Percentiles rank a stretch among this genome's conserved stretches.
These are phyloP conservation scores for Pachyramphus minor DNA, from an alignment of 2,113 vertebrate genomes.

Conservation along the genomic window DNA sequence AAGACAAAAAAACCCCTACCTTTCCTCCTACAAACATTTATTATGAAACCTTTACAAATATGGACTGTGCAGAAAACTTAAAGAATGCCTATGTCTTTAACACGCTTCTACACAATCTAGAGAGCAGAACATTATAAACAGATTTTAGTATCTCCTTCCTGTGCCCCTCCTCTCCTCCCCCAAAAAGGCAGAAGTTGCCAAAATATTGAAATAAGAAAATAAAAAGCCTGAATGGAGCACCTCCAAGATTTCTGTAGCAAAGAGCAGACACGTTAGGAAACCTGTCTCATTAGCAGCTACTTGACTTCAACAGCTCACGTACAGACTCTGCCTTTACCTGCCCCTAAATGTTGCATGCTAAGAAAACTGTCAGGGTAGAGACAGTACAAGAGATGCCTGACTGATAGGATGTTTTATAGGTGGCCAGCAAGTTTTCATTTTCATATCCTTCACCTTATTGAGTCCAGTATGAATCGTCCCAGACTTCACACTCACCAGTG, in stretches of 20 bases:
- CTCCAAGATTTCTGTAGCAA: neutral
- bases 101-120: neutral
- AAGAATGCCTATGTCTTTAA: neutral
- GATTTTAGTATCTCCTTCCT: neutral
- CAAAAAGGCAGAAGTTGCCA: neutral
- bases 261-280: neutral
- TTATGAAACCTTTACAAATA: slow-evolving; percentile 51
- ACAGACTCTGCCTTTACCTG: neutral
- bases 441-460: neutral
- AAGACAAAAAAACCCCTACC: neutral
- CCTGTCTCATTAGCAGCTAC: neutral
- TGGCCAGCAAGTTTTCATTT: neutral
- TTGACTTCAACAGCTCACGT: neutral
- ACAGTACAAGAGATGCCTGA: neutral
- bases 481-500: neutral
- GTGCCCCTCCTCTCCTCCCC: fast-evolving
- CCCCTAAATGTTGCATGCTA: fast-evolving
- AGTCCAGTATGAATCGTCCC: neutral
- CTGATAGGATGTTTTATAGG: neutral
- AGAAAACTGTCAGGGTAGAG: neutral
- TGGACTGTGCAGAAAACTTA: neutral
- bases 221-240: neutral
- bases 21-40: neutral
- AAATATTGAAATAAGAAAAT: neutral
- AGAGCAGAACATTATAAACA: neutral